Evolutionary conservation across 2,888 invertebrate genomes (phyloP), one percentile per base, ranked within the genome.

Genomic region (Drosophila kanekoi): DNA sequence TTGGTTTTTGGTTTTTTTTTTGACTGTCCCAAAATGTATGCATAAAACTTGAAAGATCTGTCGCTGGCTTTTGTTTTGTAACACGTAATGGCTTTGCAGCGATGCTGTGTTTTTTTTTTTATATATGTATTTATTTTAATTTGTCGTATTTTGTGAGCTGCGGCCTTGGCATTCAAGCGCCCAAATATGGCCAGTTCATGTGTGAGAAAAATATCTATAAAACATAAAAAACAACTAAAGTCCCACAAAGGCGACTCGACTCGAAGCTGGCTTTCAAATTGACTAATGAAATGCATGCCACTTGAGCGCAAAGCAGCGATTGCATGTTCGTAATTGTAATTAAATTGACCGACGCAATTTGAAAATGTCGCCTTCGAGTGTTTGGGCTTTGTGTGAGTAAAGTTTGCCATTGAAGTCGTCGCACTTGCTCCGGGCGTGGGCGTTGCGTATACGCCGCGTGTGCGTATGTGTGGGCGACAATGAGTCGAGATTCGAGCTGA

Each of bases 151-250:
- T 53, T 57, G 56, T 60, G 66, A 51, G 71, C 53, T 64, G 40
- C 64, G 83, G 68, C 89, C 85, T 89, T 86, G 85, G 89, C 89
- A 86, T 86, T 86, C 85, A 80, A 70, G 75, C 59, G 65, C 59
- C 83, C 85, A 85, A 88, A 86, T 88, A 88, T 82, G 86, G 89
- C 48, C 57, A 70, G 64, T 69, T 75, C 72, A 72, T 64, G 65
- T 81, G 75, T 77, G 89, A 75, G 84, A 80, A 80, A 71, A 28
- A 41, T 28, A 28, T 28, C 28, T 28, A 44, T 32, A 54, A 14
- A 8, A 41, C 40, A 28, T 35, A 28, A 4, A 11, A 40, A 79
- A 53, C 49, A 40, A 18, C 10, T 20, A 11, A 18, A 49, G 35
- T 28, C 28, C 28, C 38, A 28, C 43, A 66, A 77, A 52, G 44